phyloP scores from a whole-genome alignment of 2,113 vertebrate species.

The Cinclus cinclus region DNA sequence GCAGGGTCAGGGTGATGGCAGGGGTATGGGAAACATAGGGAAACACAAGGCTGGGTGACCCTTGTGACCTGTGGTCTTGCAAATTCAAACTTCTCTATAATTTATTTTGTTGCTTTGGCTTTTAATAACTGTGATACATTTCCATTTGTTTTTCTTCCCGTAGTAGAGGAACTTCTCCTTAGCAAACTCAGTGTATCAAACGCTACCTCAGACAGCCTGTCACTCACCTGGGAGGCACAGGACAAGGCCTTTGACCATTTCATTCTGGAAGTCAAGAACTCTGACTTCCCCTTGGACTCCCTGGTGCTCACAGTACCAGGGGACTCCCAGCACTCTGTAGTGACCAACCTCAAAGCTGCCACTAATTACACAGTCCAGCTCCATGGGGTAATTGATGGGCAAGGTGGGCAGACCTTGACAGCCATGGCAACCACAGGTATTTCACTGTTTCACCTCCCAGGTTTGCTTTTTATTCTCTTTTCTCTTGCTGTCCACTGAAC shows the following conservation, averaged over 20 bases:
- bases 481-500: not conserved
- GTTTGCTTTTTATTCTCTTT: not conserved
- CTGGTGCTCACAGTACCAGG: slow-evolving; percentile 74
- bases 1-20: not conserved
- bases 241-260: slow-evolving; percentile 83
- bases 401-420: slow-evolving; percentile 74
- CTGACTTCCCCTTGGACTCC: slow-evolving; percentile 78
- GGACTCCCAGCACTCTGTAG: slow-evolving; percentile 65
- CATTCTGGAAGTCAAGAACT: slow-evolving; percentile 86
- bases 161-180: slow-evolving; percentile 84
- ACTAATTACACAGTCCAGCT: slow-evolving; percentile 82
- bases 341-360: slow-evolving; percentile 79
- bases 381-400: slow-evolving; percentile 75
- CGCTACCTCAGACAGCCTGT: slow-evolving; percentile 82
- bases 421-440: slow-evolving; percentile 83
- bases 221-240: slow-evolving; percentile 79
- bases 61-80: not conserved
- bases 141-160: slow-evolving; percentile 72
- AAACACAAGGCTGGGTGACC: not conserved
- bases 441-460: slow-evolving; percentile 37
- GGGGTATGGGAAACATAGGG: not conserved
- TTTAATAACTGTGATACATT: slow-evolving; percentile 56
- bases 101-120: not conserved
- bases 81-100: not conserved
- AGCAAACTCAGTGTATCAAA: slow-evolving; percentile 84